These are phyloP conservation scores for Crotalus helleri DNA, from an alignment of 2,113 vertebrate species.

Conservation along the genomic window DNA sequence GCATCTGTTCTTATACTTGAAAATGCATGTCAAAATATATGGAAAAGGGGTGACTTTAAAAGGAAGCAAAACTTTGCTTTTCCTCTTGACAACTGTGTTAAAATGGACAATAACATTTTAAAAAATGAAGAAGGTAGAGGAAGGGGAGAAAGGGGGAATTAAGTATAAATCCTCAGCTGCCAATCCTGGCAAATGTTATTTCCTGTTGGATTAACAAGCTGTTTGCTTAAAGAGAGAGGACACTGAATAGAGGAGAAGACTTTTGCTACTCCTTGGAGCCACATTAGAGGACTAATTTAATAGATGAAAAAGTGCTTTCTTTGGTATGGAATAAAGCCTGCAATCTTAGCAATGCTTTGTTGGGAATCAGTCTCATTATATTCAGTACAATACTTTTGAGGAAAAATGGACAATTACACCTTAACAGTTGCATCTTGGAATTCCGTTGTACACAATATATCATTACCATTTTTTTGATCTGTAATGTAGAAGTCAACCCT, in stretches of 20 bases:
- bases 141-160: constrained; percentile 47
- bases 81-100: constrained; percentile 63
- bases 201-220: constrained; percentile 69
- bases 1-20: constrained; percentile 41
- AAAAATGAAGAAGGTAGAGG: background rate
- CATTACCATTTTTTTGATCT: background rate
- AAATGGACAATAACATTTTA: constrained; percentile 60
- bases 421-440: background rate
- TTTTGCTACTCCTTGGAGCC: constrained; percentile 55
- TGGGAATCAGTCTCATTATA: background rate
- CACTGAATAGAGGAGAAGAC: constrained; percentile 50
- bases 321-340: constrained; percentile 42
- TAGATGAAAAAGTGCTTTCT: constrained; percentile 52
- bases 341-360: background rate
- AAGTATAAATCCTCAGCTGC: constrained; percentile 73
- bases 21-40: constrained; percentile 45
- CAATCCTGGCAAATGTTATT: constrained; percentile 72
- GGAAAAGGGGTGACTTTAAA: constrained; percentile 35
- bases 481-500: background rate
- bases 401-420: background rate
- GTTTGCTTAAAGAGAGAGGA: constrained; percentile 52
- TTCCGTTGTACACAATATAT: background rate
- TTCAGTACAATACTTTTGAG: background rate
- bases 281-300: constrained; percentile 46
- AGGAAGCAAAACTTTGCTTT: constrained; percentile 35